Base-by-base conservation (phyloP, 2,888 invertebrate genomes). In the Ennomos fuscantarius region DNA sequence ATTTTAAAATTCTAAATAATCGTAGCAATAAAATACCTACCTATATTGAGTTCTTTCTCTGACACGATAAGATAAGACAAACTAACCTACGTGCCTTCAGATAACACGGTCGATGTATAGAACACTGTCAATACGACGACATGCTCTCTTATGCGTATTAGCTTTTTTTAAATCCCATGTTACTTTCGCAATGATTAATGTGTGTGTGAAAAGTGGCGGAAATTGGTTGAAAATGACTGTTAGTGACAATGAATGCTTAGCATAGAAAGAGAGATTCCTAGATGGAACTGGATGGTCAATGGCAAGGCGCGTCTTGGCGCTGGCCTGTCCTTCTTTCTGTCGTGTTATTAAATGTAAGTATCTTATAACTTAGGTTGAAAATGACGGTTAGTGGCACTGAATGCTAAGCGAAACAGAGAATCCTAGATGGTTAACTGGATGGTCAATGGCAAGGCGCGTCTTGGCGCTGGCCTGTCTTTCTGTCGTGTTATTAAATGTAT, bases 391-490 rank as follows among this genome's bases (percentile, higher is more conserved):
- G 53, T 62, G 58, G 63, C 53, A 63, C 65, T 68, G 68, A 62
- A 45, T 60, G 63, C 68, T 74, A 79, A 75, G 79, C 79, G 70
- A 70, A 73, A 66, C 59, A 62, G 59, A 71, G 65, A 65, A 70
- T 59, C 72, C 65, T 87, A 85, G 78, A 91, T 91, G 91, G 91
- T n/a, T n/a, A 91, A 74, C 69, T 79, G 78, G 80, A 84, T 63
- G 74, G 72, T 55, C 74, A 76, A 70, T 66, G 72, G 58, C 77
- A 78, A 54, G 71, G 79, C 66, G 70, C 83, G 56, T 74, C 81
- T 68, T 91, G 90, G 91, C 90, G 87, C 63, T 91, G 86, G 89
- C 79, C 85, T 69, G 78, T 92, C 55, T 86, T 51, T 86, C 91
- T 11, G 84, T 87, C 39, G 72, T 89, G 60, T 72, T 88, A 56